Evolutionary conservation across 2,797 vertebrate species (phyloP), one percentile per base, ranked within the genome.

Genomic region (Crocodylus rhombifer): DNA sequence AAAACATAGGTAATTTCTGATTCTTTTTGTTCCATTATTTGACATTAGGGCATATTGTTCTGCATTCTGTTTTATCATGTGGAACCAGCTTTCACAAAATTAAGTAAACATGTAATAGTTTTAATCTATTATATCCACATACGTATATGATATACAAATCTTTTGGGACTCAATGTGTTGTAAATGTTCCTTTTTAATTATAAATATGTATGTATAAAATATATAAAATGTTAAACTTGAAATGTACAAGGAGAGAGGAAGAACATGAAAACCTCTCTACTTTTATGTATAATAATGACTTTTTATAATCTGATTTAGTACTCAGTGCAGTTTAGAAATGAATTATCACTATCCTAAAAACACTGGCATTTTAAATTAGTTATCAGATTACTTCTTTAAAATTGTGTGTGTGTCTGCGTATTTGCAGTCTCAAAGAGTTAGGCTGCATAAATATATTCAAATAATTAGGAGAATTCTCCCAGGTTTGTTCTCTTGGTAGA

Each of bases 171-270:
- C 57, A 14, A 23, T 28, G 26, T 30, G 91, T 42, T 58, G 80
- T 63, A 79, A 83, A 79, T 57, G 82, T 21, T 86, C 82, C 20
- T 64, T 82, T 91, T 97, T 69, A 94, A 96, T 96, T 93, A 96
- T 94, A 60, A 88, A 96, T 88, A 61, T 3, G 1, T 88, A 61
- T 3, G 1, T 33, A 88, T 94, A 82, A 85, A 88, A 89, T 75
- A 91, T 90, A 69, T 91, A 94, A 75, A 77, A 74, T 77, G 86
- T 79, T 86, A 62, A 88, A 92, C 87, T 5, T 6, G 16, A 81
- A 83, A 83, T 75, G 84, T 91, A 77, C n/a, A 7, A 20, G 36
- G 82, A 88, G 78, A 78, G 74, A 93, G 67, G n/a, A 17, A 80
- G 78, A 62, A 5, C 6, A 3, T 55, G 82, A 95, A 90, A 91